Conservation (phyloP, 2,888 invertebrate species). For the Ischnura elegans region DNA sequence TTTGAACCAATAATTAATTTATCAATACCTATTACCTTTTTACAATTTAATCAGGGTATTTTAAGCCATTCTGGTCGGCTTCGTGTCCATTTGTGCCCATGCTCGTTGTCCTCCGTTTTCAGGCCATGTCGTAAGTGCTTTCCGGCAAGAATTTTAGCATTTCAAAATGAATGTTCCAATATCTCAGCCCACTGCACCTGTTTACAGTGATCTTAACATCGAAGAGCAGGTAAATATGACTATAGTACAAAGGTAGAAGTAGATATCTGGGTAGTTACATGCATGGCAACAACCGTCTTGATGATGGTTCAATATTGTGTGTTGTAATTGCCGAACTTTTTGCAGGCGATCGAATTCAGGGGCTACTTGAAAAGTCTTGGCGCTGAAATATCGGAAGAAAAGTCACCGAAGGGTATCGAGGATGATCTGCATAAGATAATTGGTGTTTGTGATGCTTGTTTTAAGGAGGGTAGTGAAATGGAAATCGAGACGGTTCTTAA, state of each 20-base stretch:
- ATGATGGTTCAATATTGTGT: slow-evolving; percentile 29
- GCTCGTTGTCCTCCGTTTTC: not conserved
- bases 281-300: not conserved
- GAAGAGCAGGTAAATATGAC: slow-evolving; percentile 28
- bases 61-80: not conserved
- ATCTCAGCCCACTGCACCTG: slow-evolving; percentile 42
- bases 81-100: not conserved
- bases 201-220: slow-evolving; percentile 57
- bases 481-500: slow-evolving; percentile 96
- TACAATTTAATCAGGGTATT: not conserved
- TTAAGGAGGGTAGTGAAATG: slow-evolving; percentile 90
- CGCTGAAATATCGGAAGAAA: slow-evolving; percentile 96
- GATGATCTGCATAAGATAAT: slow-evolving; percentile 97
- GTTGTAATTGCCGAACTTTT: slow-evolving; percentile 68
- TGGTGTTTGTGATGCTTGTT: slow-evolving; percentile 95
- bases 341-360: slow-evolving; percentile 91
- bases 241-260: too few relatives aligned
- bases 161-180: slow-evolving; percentile 50
- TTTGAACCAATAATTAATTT: not conserved
- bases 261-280: not conserved
- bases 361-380: slow-evolving; percentile 94
- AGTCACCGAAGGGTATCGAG: slow-evolving; percentile 92
- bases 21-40: not conserved
- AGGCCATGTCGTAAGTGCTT: slow-evolving; percentile 34
- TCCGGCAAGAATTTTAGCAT: not conserved